Conservation (phyloP, 2,113 vertebrate species). For the Larimichthys crocea region DNA sequence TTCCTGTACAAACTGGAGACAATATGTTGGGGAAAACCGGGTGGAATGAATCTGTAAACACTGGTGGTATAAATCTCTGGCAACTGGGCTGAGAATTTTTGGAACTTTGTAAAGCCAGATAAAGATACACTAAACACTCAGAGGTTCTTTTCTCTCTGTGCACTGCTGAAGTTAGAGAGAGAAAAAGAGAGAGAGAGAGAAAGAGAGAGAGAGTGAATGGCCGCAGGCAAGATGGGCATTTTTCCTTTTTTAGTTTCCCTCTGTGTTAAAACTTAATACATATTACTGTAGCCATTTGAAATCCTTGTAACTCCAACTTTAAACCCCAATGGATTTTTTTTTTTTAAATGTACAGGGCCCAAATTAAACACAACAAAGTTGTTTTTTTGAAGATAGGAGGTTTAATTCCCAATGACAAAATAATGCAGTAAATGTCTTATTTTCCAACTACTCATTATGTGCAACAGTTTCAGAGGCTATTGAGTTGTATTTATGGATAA, state of each 20-base stretch:
- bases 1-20: slow-evolving; percentile 29
- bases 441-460: slow-evolving; percentile 8
- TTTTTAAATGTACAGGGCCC: neutral
- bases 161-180: neutral
- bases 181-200: no score
- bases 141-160: slow-evolving; percentile 27
- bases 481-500: slow-evolving; percentile 34
- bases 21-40: slow-evolving; percentile 6
- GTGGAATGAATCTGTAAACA: slow-evolving; percentile 13
- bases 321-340: slow-evolving; percentile 7
- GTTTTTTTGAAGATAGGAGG: neutral
- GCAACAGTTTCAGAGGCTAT: slow-evolving; percentile 13
- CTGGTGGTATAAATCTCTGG: slow-evolving; percentile 25
- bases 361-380: neutral
- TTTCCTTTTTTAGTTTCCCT: slow-evolving; percentile 30
- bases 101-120: slow-evolving; percentile 25
- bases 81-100: slow-evolving; percentile 11
- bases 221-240: slow-evolving; percentile 33
- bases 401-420: neutral
- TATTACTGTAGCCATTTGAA: slow-evolving; percentile 29
- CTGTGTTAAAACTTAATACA: slow-evolving; percentile 41
- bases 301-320: slow-evolving; percentile 12
- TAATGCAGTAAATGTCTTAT: neutral
- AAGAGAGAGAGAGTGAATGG: neutral
- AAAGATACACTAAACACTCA: slow-evolving; percentile 13